Percentiles rank a stretch among this genome's conserved stretches.
Evolutionary conservation across 2,797 vertebrate genomes (phyloP).

Genomic region (Sorex maritimensis): DNA sequence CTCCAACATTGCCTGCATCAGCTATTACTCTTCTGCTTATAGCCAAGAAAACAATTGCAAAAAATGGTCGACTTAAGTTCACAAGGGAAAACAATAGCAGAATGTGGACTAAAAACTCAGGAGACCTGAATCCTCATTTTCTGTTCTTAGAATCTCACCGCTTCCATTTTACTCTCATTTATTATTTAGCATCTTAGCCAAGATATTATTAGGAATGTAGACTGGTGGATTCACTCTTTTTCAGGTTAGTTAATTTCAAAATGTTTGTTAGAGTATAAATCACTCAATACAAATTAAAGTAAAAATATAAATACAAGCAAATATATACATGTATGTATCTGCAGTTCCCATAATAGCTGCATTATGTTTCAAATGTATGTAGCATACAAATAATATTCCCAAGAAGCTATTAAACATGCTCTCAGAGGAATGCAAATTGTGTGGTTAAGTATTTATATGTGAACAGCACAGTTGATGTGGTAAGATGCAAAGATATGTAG

Average conservation of each 20-base stretch:
- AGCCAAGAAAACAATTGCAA: conserved; percentile 62
- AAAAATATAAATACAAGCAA: not conserved
- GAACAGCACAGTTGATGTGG: not conserved
- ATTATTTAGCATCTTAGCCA: conserved; percentile 75
- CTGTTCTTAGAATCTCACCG: conserved; percentile 53
- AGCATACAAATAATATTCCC: not conserved
- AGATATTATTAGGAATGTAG: conserved; percentile 70
- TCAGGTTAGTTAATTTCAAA: conserved; percentile 80
- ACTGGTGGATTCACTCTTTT: conserved; percentile 70
- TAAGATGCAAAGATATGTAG: not conserved
- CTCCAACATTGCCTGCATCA: not conserved
- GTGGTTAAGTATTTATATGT: not conserved
- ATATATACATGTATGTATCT: not conserved
- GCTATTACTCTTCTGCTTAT: not conserved
- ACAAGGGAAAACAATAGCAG: not conserved
- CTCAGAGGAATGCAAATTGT: not conserved
- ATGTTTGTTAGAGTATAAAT: conserved; percentile 49
- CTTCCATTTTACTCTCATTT: conserved; percentile 63
- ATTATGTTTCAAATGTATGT: not conserved
- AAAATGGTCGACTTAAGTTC: conserved; percentile 17
- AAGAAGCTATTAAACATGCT: not conserved
- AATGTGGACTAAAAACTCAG: not conserved
- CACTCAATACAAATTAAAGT: conserved; percentile 25
- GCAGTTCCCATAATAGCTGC: not conserved
- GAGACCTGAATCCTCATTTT: conserved; percentile 19